Conservation (phyloP, 2,797 vertebrate genomes). For the Emys orbicularis region DNA sequence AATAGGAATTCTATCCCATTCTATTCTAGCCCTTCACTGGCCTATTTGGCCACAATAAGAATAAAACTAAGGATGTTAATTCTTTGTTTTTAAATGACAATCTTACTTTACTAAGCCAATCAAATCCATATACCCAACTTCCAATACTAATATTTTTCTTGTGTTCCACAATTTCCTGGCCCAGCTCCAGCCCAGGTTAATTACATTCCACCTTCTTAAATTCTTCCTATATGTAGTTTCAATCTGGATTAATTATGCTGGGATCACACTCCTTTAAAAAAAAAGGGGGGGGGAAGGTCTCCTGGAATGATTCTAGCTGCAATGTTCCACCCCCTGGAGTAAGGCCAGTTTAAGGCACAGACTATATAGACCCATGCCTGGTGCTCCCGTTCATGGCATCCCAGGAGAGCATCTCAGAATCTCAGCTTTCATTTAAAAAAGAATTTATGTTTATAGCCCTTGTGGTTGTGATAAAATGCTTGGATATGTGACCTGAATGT, state of each 20-base stretch:
- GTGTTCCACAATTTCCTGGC: rapidly evolving
- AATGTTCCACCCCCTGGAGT: neutral
- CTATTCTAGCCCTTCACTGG: neutral
- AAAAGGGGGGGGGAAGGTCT: too few species aligned
- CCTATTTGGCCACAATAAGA: neutral
- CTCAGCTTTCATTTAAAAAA: neutral
- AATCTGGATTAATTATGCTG: neutral
- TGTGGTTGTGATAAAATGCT: neutral
- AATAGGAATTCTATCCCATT: neutral
- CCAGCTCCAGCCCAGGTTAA: rapidly evolving
- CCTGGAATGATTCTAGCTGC: neutral
- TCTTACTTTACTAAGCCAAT: neutral
- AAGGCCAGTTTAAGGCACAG: neutral
- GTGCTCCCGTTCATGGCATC: neutral
- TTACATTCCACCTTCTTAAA: rapidly evolving
- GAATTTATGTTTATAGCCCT: neutral
- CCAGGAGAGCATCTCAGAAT: neutral
- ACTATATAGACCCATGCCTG: neutral
- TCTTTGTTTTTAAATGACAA: neutral
- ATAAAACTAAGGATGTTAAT: neutral
- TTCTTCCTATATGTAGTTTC: neutral
- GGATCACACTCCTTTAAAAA: neutral
- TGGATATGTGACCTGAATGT: neutral
- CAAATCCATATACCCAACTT: neutral
- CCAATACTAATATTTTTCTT: neutral